Base-by-base conservation (phyloP, 1,140 invertebrate species). In the Fopius arisanus region DNA sequence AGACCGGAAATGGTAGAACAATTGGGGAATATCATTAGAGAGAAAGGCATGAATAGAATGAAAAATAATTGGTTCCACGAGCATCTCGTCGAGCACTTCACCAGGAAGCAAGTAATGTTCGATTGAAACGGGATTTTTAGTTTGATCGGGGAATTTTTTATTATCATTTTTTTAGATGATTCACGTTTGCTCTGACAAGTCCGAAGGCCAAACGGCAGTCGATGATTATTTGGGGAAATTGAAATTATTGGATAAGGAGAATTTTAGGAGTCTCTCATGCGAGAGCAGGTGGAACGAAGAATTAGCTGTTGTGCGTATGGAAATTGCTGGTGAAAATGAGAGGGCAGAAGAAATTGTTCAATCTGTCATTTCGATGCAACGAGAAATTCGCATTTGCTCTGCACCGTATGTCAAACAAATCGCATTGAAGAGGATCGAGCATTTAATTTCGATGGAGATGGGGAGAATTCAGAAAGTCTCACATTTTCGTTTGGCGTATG, bases 61-160 rank as follows among this genome's bases (percentile, higher is more conserved):
- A 73, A 70, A 54, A 78, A 78, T 70, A 67, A 75, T 67, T 73
- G 29, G 48, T 68, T 75, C 43, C 71, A 75, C 67, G 70, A 75
- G 16, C 62, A 75, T 28, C 71, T 78, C 21, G 68, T 75, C 19
- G 70, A 78, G 16, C 71, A 75, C 62, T 78, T 78, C 31, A 75
- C 67, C n/a, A 75, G 63, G 63, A 78, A 78, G 62, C 76, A 78
- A 51, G 71, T 78, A 73, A 12, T 10, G 21, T 70, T 19, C 23
- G 65, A 29, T 41, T 66, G 21, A 16, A 28, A 26, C 16, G 48
- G 26, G 28, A 67, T 68, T 62, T 29, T 23, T n/a, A 63, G 3
- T 31, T 31, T 12, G 3, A 43, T 43, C 3, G 14, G 16, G 12
- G 16, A n/a, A n/a, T 54, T 54, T 54, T 54, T 10, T 54, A 21